Evolutionary conservation across 2,888 invertebrate genomes (phyloP).

Genomic region (Phaonia tiefii): DNA sequence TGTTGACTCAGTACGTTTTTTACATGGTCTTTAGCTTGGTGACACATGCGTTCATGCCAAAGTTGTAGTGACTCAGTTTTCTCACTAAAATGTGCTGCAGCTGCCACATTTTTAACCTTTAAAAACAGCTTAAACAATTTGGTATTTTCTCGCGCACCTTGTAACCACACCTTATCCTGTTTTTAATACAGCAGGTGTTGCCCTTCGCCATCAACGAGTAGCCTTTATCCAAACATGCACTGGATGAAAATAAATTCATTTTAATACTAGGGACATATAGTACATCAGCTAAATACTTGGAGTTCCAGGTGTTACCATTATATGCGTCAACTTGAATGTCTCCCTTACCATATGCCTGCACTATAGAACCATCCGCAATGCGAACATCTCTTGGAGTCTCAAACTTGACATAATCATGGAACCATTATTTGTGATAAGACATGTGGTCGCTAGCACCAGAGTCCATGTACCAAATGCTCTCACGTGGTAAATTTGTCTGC

Average conservation of each 20-base stretch:
- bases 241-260: conserved; percentile 68
- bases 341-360: no score
- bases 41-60: conserved; percentile 63
- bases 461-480: no score
- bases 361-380: no score
- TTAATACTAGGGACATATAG: conserved; percentile 65
- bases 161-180: background rate
- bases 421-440: no score
- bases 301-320: conserved; percentile 61
- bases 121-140: conserved; percentile 58
- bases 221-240: conserved; percentile 64
- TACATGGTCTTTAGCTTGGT: conserved; percentile 68
- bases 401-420: no score
- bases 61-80: no score
- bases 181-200: no score
- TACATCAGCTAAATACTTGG: conserved; percentile 64
- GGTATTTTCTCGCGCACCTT: conserved; percentile 27
- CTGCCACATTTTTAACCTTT: conserved; percentile 26
- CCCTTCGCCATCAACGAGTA: conserved; percentile 38
- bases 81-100: no score
- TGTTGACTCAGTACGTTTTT: conserved; percentile 57
- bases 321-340: conserved; percentile 63
- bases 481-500: no score
- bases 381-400: no score
- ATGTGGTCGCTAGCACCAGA: no score